Conservation (phyloP, 2,113 vertebrate genomes). For the Pituophis catenifer region DNA sequence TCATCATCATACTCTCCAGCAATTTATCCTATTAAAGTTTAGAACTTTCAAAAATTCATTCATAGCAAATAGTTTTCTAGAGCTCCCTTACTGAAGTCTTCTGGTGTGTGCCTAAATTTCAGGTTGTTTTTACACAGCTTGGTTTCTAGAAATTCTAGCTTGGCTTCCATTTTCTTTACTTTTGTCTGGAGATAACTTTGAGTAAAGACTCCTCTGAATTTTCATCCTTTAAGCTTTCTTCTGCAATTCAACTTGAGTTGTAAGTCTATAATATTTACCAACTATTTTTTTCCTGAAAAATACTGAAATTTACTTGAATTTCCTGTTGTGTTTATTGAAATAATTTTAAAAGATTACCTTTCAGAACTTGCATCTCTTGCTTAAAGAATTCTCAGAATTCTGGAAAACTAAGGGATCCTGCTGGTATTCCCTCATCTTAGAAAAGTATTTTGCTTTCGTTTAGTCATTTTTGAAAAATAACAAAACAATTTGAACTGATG, state of each 20-base stretch:
- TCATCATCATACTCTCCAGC: neutral
- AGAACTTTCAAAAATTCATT: neutral
- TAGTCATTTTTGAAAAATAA: neutral
- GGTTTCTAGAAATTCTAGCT: neutral
- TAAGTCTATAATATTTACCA: neutral
- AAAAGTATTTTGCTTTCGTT: neutral
- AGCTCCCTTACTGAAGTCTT: neutral
- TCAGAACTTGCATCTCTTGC: neutral
- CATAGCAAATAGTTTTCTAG: neutral
- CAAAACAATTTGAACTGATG: neutral
- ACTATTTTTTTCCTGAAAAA: neutral
- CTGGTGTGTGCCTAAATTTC: neutral
- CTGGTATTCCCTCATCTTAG: neutral
- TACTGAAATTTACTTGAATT: neutral
- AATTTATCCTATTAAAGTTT: neutral
- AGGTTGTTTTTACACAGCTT: neutral
- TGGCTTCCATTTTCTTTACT: neutral
- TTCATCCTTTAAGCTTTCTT: neutral
- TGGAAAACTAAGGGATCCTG: neutral
- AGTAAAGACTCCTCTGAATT: neutral
- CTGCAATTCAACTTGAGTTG: neutral
- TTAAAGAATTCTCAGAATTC: neutral
- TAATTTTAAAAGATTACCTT: neutral
- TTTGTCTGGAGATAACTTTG: neutral
- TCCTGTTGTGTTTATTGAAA: neutral